Base-by-base conservation (phyloP, 2,113 vertebrate genomes). In the Cettia cetti region DNA sequence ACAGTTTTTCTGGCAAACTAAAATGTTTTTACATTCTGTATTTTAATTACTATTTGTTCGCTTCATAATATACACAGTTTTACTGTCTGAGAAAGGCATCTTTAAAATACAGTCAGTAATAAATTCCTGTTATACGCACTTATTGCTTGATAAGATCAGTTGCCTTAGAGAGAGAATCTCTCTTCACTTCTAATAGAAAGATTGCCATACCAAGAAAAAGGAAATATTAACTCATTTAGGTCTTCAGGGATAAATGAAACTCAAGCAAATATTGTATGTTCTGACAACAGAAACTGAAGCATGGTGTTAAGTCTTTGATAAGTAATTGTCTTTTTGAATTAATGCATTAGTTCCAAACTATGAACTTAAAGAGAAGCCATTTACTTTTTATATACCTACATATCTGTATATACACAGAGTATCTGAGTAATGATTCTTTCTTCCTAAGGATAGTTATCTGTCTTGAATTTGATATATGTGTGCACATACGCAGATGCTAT, bases 201-300 rank as follows among this genome's bases (percentile, higher is more conserved):
- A 39, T 57, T 77, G 42, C 33, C 22, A 24, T 47, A 42, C 30
- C 39, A 40, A 94, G 35, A 76, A 79, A 95, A 96, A 63, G 13
- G 35, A 94, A 94, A 95, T 86, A 86, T 42, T 87, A 78, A 76
- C 57, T 89, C 92, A 74, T 92, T 97, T 80, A 84, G 28, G 33
- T 85, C 21, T 79, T 86, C 63, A 44, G 69, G 61, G 77, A 60
- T 59, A 70, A 64, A 72, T 74, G 42, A 82, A 14, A 53, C 26
- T 68, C 33, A 80, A 86, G 52, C 3, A 91, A 95, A 85, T 92
- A 74, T 65, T 53, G 11, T 42, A 37, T 45, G 20, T 64, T 79
- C 35, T 86, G 39, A 74, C 49, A 94, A 76, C 3, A 69, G 68
- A 90, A 90, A 27, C 3, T 57, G 22, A 80, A 88, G 20, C 76